Evolutionary conservation across 2,797 vertebrate species (phyloP).

Genomic region (Denticeps clupeoides): DNA sequence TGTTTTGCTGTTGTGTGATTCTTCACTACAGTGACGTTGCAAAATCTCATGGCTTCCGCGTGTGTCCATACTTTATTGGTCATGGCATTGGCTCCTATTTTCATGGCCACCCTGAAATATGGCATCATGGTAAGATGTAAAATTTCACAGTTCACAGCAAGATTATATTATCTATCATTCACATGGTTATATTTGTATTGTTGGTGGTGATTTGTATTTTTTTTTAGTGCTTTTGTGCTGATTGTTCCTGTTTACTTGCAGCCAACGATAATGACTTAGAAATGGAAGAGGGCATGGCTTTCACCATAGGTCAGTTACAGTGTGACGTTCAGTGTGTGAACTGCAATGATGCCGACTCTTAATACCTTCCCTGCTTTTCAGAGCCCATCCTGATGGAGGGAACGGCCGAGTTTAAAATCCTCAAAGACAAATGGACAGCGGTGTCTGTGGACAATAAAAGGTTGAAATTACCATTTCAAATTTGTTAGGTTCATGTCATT

Average conservation of each 20-base stretch:
- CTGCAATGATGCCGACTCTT: no score
- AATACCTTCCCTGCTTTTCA: conserved; percentile 36
- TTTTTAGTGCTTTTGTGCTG: no score
- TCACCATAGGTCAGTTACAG: conserved; percentile 78
- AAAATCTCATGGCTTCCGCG: conserved; percentile 59
- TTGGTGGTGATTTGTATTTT: no score
- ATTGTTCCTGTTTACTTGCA: conserved; percentile 50
- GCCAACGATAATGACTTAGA: conserved; percentile 77
- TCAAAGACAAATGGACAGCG: conserved; percentile 87
- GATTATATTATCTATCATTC: background rate
- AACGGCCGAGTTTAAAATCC: conserved; percentile 71
- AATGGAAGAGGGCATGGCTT: conserved; percentile 94
- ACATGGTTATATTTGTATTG: no score
- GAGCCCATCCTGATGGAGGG: conserved; percentile 95
- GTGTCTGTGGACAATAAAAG: conserved; percentile 82
- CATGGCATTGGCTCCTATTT: conserved; percentile 94
- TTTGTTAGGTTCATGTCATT: no score
- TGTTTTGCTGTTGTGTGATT: conserved; percentile 19
- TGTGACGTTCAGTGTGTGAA: background rate
- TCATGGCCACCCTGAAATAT: conserved; percentile 92
- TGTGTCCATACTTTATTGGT: conserved; percentile 87
- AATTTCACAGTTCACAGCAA: background rate
- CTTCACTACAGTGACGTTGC: conserved; percentile 66
- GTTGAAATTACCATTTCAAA: conserved; percentile 50
- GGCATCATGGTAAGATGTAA: conserved; percentile 81